These are phyloP conservation scores for Allacma fusca DNA, from an alignment of 2,888 invertebrate genomes.

Conservation along the genomic window DNA sequence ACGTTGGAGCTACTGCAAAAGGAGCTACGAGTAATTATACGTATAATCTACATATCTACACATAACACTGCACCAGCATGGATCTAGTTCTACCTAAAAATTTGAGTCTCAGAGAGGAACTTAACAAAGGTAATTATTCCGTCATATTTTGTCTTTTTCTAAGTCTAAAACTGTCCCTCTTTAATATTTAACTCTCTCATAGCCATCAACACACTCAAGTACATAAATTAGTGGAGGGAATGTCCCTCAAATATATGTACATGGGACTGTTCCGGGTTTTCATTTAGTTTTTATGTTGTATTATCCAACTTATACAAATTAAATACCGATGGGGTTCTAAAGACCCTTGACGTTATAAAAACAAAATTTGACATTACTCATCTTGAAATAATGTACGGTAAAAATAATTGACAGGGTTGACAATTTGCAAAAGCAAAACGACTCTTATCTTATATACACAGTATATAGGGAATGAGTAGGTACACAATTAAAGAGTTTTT, in stretches of 20 bases:
- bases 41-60: too few species aligned
- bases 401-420: conserved; percentile 16
- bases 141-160: conserved; percentile 13
- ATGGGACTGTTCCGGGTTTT: too few species aligned
- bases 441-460: too few species aligned
- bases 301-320: too few species aligned
- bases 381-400: background rate
- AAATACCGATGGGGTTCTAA: background rate
- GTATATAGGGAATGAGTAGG: background rate
- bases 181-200: background rate
- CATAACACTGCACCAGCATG: conserved; percentile 31
- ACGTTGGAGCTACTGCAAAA: too few species aligned
- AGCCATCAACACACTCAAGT: background rate
- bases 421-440: background rate
- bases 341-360: background rate
- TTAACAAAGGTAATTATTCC: conserved; percentile 49
- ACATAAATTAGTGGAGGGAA: background rate
- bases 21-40: too few species aligned
- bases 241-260: background rate
- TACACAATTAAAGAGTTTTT: background rate
- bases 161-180: background rate
- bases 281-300: too few species aligned
- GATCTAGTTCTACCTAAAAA: conserved; percentile 54
- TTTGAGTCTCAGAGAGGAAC: conserved; percentile 46
- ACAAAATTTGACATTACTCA: conserved; percentile 6